A percentile compares a stretch with the other conserved stretches of the same genome.
Evolutionary conservation across 1,140 invertebrate genomes (phyloP).

Genomic region (Pristionchus pacificus): DNA sequence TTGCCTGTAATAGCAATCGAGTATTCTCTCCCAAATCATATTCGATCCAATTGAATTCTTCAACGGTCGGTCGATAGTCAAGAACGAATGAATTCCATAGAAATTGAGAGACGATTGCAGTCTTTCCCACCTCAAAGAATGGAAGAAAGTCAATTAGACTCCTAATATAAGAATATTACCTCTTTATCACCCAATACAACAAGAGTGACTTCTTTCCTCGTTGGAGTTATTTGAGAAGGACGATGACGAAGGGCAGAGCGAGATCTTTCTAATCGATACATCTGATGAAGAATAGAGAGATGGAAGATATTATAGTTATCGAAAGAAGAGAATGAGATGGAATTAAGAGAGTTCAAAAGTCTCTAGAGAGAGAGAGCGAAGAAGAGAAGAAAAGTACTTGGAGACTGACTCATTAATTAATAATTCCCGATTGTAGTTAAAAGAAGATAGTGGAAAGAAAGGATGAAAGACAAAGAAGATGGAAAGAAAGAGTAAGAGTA

Average conservation of each 20-base stretch:
- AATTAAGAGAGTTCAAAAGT: too few species aligned
- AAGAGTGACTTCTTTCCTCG: neutral
- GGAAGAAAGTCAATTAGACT: neutral
- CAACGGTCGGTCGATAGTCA: constrained; percentile 50
- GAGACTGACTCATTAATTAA: too few species aligned
- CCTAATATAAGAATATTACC: neutral
- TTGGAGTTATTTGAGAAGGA: neutral
- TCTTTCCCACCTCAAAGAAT: constrained; percentile 47
- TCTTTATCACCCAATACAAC: neutral
- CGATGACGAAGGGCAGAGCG: neutral
- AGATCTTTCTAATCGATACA: neutral
- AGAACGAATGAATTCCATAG: constrained; percentile 48
- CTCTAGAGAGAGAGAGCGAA: too few species aligned
- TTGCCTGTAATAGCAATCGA: constrained; percentile 17
- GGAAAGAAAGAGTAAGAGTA: too few species aligned
- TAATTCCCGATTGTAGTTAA: too few species aligned
- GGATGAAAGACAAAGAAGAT: too few species aligned
- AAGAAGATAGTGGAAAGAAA: too few species aligned
- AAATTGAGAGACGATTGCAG: constrained; percentile 53
- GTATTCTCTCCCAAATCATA: constrained; percentile 41
- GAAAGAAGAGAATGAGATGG: too few species aligned
- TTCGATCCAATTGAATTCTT: constrained; percentile 57
- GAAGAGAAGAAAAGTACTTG: too few species aligned
- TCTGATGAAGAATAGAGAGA: neutral
- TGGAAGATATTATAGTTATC: too few species aligned